Base-by-base conservation (phyloP, 2,888 invertebrate species). In the Polymixis flavicincta region DNA sequence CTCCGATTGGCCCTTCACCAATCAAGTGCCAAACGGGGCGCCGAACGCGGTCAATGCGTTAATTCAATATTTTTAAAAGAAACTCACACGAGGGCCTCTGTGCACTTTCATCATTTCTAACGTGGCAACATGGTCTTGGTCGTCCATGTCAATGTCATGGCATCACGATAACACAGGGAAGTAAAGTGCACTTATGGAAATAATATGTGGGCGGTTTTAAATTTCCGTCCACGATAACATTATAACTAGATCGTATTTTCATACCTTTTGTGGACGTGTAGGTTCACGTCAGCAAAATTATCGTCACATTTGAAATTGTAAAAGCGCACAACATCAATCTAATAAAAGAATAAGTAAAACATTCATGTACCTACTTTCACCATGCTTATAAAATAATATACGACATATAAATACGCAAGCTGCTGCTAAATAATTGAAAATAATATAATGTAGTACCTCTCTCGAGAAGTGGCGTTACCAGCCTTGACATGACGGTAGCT, bases 401-500 rank as follows among this genome's bases (percentile, higher is more conserved):
- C 28, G 28, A n/a, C n/a, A n/a, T n/a, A 48, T 14, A 25, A 42
- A 42, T 17, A 42, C 11, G 22, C 42, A 28, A 42, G 5, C 8
- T 1, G 2, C 25, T 2, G 13, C n/a, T 17, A 22, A 42, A 68
- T 45, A 37, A 72, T 55, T 72, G 22, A 48, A 61, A 69, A 19
- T 59, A 45, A n/a, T 55, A 11, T 52, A 28, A 14, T n/a, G 84
- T 84, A 32, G 66, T 82, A 80, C 88, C 90, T 83, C 91, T 88
- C 37, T 87, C 76, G 69, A 91, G 86, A 68, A 92, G 86, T 7
- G 92, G 92, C 1, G 84, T 80, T 9, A 91, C 81, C 25, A 91
- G 79, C 75, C 92, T 91, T 9, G 92, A 91, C 13, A 22, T 55
- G 6, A 85, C 72, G n/a, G 71, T 81, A 3, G 83, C 69, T 13